Evolutionary conservation across 2,888 invertebrate genomes (phyloP).

Genomic region (Nephrotoma guestfalica): DNA sequence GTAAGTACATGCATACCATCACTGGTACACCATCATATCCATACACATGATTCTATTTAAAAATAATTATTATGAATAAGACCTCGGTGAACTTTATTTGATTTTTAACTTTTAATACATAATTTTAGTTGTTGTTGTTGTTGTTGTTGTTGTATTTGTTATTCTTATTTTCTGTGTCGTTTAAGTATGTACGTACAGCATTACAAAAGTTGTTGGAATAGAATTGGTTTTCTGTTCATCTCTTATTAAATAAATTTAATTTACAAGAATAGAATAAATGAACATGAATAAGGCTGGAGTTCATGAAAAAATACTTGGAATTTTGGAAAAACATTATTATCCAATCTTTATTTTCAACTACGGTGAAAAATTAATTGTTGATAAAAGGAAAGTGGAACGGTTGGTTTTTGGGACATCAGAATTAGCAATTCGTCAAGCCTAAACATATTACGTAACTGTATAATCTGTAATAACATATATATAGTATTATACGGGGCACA

Average conservation of each 20-base stretch:
- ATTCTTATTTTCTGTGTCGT: not conserved
- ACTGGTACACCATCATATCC: not conserved
- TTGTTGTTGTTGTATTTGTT: not conserved
- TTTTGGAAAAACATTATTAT: not conserved
- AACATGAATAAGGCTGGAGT: not conserved
- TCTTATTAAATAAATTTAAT: not conserved
- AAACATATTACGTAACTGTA: not conserved
- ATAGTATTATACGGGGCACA: not conserved
- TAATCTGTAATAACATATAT: not conserved
- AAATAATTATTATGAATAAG: not conserved
- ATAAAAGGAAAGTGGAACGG: not conserved
- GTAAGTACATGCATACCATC: not conserved
- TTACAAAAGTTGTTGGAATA: not conserved
- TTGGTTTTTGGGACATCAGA: not conserved
- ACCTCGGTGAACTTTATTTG: not conserved
- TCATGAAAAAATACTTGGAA: not conserved
- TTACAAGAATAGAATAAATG: not conserved
- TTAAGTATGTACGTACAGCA: not conserved
- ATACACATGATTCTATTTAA: not conserved
- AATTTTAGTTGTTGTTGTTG: not conserved
- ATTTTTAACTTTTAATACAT: not conserved
- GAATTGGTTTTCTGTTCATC: not conserved
- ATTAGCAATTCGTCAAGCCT: not conserved
- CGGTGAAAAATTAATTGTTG: not conserved
- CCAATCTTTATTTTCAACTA: not conserved